Evolutionary conservation across 1,140 invertebrate species (phyloP).

Genomic region (Mylabris phalerata): DNA sequence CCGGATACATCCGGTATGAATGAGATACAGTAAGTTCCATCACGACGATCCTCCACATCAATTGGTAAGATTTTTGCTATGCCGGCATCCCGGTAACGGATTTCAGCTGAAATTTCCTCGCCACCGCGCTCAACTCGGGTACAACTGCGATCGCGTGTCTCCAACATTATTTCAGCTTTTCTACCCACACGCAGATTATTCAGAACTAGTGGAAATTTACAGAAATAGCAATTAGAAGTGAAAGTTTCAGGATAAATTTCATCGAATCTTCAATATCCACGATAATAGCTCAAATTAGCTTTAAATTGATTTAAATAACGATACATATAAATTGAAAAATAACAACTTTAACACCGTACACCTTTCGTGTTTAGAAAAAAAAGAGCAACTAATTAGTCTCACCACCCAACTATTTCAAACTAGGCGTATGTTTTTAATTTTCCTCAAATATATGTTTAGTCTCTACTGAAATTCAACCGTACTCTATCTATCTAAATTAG

Average conservation of each 20-base stretch:
- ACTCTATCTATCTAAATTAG: too few relatives aligned
- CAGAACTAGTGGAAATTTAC: conserved; percentile 27
- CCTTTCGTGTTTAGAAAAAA: too few relatives aligned
- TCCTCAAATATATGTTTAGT: too few relatives aligned
- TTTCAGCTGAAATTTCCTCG: conserved; percentile 43
- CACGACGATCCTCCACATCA: conserved; percentile 50
- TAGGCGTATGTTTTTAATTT: too few relatives aligned
- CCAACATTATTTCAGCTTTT: conserved; percentile 43
- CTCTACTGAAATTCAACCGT: too few relatives aligned
- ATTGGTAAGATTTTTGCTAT: conserved; percentile 45
- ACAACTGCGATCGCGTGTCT: conserved; percentile 49
- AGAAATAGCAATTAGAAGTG: background rate
- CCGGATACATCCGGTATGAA: conserved; percentile 55
- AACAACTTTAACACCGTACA: too few relatives aligned
- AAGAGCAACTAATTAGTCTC: too few relatives aligned
- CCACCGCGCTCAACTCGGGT: conserved; percentile 49
- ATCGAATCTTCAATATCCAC: background rate
- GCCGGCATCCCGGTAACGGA: conserved; percentile 43
- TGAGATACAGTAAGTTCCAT: conserved; percentile 53
- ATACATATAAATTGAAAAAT: too few relatives aligned
- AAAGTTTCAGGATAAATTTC: background rate
- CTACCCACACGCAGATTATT: conserved; percentile 44
- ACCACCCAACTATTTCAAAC: too few relatives aligned
- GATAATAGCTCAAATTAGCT: background rate
- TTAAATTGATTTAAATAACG: too few relatives aligned